A percentile compares a stretch with the other conserved stretches of the same genome.
These are phyloP conservation scores for Sacculina carcini DNA, from an alignment of 2,888 invertebrate species.

Conservation along the genomic window DNA sequence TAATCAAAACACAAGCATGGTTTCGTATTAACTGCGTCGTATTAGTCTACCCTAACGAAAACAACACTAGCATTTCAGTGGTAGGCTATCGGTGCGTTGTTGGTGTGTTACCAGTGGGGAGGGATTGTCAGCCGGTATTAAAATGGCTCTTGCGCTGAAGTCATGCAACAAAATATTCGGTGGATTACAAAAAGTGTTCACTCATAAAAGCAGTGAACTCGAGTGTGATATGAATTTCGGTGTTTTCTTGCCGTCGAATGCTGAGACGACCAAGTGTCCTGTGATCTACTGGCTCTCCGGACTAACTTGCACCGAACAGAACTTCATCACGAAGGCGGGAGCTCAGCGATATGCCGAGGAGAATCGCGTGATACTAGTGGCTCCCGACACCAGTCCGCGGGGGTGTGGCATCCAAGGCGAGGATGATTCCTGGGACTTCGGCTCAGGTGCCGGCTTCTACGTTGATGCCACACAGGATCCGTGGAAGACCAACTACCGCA, in stretches of 20 bases:
- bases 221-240: constrained; percentile 80
- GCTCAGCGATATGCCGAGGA: constrained; percentile 71
- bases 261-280: constrained; percentile 27
- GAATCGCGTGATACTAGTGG: constrained; percentile 58
- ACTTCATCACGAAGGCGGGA: constrained; percentile 86
- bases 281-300: constrained; percentile 79
- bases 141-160: not conserved
- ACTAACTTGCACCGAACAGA: constrained; percentile 75
- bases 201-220: constrained; percentile 28
- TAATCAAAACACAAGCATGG: no score
- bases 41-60: no score
- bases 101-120: no score
- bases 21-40: no score
- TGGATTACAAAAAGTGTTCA: constrained; percentile 58
- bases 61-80: no score
- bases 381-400: constrained; percentile 87
- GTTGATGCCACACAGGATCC: constrained; percentile 70
- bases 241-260: constrained; percentile 58
- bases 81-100: no score
- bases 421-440: constrained; percentile 79
- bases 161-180: constrained; percentile 39
- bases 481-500: constrained; percentile 74
- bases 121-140: no score
- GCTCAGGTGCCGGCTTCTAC: constrained; percentile 84
- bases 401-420: constrained; percentile 69